These are phyloP conservation scores for Syngnathus floridae DNA, from an alignment of 2,113 vertebrate species.

Conservation along the genomic window DNA sequence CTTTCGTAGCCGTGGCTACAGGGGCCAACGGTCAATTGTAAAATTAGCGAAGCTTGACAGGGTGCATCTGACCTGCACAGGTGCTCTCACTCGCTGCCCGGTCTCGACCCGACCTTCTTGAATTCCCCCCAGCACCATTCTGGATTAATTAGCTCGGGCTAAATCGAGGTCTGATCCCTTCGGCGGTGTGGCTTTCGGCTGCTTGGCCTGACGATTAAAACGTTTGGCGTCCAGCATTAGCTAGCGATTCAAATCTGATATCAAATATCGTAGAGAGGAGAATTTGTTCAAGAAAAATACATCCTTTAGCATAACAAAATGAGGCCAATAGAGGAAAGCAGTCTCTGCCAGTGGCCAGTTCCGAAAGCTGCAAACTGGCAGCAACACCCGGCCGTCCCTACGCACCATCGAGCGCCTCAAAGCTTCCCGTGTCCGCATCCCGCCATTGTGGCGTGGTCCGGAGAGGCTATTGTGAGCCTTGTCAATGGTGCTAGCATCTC, in stretches of 20 bases:
- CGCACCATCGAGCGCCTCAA: constrained; percentile 62
- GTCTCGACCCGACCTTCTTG: constrained; percentile 56
- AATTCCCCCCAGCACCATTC: constrained; percentile 33
- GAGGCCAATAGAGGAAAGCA: constrained; percentile 48
- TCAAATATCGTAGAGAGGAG: background rate
- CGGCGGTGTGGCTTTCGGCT: constrained; percentile 80
- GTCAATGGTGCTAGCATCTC: constrained; percentile 62
- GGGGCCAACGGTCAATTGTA: constrained; percentile 77
- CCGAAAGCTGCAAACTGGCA: constrained; percentile 63
- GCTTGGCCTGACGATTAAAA: constrained; percentile 97
- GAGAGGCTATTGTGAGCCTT: constrained; percentile 67
- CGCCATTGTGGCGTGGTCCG: constrained; percentile 60
- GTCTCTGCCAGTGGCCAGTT: constrained; percentile 60
- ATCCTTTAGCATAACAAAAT: constrained; percentile 56
- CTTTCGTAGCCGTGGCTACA: constrained; percentile 72
- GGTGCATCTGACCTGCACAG: constrained; percentile 80
- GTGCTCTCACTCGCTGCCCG: constrained; percentile 80
- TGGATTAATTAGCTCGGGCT: constrained; percentile 52
- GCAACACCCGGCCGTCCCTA: constrained; percentile 64
- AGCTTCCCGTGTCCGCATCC: constrained; percentile 63
- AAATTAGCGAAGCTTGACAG: constrained; percentile 87
- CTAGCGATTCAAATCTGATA: constrained; percentile 80
- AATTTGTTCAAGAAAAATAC: constrained; percentile 3
- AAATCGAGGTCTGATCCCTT: constrained; percentile 61
- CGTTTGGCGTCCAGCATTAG: constrained; percentile 97